Base-by-base conservation (phyloP, 2,113 vertebrate genomes). In the Panthera leo region DNA sequence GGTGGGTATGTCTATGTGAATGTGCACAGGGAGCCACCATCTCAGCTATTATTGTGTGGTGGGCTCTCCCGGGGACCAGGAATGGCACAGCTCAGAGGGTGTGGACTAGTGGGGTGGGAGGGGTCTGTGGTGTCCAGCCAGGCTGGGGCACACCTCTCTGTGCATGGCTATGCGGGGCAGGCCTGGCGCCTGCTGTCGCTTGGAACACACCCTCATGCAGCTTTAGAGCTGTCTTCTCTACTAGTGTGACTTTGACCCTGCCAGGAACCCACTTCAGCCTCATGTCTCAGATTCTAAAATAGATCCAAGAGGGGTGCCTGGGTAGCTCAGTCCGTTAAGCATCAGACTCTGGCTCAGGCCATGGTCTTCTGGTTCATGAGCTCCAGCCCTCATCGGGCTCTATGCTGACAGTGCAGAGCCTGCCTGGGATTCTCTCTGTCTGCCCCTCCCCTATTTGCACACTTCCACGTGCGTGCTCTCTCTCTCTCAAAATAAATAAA, bases 241-340 rank as follows among this genome's bases (percentile, higher is more conserved):
- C n/a, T 45, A 48, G 45, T 53, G 7, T 86, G 89, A 78, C 78
- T 55, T 95, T 70, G 87, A 96, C 63, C 89, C 88, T 71, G 13
- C 89, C 39, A 45, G 73, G 34, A 68, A 36, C 86, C 36, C 18
- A 13, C 45, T 34, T 89, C 1, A 8, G 73, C 89, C 75, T 97
- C 85, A 15, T 21, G 55, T 79, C 78, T 75, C 55, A 45, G 63
- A 89, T 84, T 96, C 73, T 89, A 58, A 92, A 89, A 85, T 85
- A 55, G 58, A 80, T 84, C 86, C 94, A 92, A 87, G 95, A 96
- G 58, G 58, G 58, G 58, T 21, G 0, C 58, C 58, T 61, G 58
- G 58, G 21, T 23, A 61, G 21, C 19, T 61, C 58, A 23, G 58
- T 25, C 8, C 0, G 8, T 61, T 21, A 61, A 61, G 21, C 18